These are phyloP conservation scores for Monarcha castaneiventris DNA, from an alignment of 2,113 vertebrate species.

Conservation along the genomic window DNA sequence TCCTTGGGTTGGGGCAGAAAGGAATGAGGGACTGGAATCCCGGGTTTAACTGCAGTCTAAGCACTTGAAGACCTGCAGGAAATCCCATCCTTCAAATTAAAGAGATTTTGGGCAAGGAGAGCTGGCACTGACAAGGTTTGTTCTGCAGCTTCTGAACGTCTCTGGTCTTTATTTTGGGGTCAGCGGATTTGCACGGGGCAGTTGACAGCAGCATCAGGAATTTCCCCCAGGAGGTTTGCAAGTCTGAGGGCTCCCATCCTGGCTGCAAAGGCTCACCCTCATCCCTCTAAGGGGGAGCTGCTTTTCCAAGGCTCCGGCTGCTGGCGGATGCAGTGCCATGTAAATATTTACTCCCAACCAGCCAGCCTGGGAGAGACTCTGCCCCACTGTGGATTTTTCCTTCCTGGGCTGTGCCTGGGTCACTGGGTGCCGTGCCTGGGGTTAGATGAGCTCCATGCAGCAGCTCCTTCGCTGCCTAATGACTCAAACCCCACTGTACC, in stretches of 20 bases:
- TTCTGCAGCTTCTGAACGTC: neutral
- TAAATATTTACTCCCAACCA: neutral
- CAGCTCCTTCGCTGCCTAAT: neutral
- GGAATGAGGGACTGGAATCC: neutral
- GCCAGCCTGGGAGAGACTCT: neutral
- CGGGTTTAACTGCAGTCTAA: neutral
- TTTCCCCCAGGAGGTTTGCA: neutral
- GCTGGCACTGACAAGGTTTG: neutral
- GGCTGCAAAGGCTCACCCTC: neutral
- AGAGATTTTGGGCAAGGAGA: neutral
- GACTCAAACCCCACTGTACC: neutral
- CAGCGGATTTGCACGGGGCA: rapidly evolving
- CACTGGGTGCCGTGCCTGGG: neutral
- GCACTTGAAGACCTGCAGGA: neutral
- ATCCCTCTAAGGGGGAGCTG: neutral
- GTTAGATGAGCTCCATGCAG: neutral
- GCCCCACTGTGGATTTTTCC: neutral
- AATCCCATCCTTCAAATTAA: neutral
- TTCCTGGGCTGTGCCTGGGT: neutral
- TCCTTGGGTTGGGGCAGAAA: neutral
- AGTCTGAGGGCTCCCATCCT: rapidly evolving
- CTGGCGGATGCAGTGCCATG: neutral
- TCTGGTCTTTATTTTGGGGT: no score
- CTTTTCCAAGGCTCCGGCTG: neutral
- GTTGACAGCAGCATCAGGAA: neutral